These are phyloP conservation scores for Drosophila mercatorum DNA, from an alignment of 2,888 invertebrate genomes.

Conservation along the genomic window DNA sequence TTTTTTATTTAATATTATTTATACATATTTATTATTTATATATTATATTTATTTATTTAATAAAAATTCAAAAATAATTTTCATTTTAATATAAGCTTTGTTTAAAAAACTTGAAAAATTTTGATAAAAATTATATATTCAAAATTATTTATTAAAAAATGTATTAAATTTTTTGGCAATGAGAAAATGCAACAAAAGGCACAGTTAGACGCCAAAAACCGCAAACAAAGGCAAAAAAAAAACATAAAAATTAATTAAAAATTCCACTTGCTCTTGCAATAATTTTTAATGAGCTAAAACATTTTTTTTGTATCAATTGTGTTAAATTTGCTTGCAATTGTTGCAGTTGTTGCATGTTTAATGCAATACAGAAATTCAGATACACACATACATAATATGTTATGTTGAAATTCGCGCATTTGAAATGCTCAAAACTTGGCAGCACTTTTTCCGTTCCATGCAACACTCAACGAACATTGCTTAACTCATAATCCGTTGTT, in stretches of 20 bases:
- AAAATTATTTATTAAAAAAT: not conserved
- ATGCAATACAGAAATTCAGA: constrained; percentile 41
- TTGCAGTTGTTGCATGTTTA: constrained; percentile 40
- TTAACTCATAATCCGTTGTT: constrained; percentile 24
- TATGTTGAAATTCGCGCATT: constrained; percentile 32
- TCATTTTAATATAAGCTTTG: too few relatives aligned
- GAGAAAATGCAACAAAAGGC: too few relatives aligned
- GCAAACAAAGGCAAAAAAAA: not conserved
- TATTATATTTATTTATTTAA: too few relatives aligned
- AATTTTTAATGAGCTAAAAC: constrained; percentile 41
- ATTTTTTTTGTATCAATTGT: constrained; percentile 36
- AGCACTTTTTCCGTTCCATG: constrained; percentile 38
- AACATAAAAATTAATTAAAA: constrained; percentile 28
- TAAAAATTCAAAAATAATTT: too few relatives aligned
- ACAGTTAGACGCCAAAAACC: not conserved
- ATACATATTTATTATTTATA: too few relatives aligned
- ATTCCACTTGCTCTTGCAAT: constrained; percentile 10
- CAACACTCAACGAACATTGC: constrained; percentile 13
- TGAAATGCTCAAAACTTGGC: constrained; percentile 36
- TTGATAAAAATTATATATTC: too few relatives aligned
- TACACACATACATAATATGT: not conserved
- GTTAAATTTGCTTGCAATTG: constrained; percentile 10
- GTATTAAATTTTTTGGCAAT: not conserved
- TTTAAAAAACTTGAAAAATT: too few relatives aligned
- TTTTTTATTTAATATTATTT: too few relatives aligned